These are phyloP conservation scores for Passer domesticus DNA, from an alignment of 2,113 vertebrate species.

Conservation along the genomic window DNA sequence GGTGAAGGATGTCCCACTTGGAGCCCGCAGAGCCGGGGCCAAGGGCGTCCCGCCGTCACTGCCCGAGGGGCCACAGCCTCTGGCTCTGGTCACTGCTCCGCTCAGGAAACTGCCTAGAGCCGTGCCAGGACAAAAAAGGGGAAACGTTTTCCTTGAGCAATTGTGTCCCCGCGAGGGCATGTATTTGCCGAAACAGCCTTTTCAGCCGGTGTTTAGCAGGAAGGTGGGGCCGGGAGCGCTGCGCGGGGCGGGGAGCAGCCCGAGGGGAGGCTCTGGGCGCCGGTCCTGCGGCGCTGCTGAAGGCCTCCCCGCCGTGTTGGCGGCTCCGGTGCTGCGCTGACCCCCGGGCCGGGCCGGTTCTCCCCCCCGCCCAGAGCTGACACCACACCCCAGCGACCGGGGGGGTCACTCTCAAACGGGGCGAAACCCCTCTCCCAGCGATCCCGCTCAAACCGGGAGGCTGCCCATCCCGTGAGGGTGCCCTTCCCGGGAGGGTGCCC, in stretches of 20 bases:
- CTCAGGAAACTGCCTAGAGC: neutral
- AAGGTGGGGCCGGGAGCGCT: neutral
- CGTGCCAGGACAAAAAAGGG: neutral
- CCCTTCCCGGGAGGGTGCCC: too few relatives aligned
- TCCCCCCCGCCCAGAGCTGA: neutral
- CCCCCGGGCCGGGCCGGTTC: neutral
- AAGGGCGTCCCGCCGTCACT: accelerated
- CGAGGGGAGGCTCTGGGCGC: too few relatives aligned
- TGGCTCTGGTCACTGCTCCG: accelerated
- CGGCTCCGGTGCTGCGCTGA: neutral
- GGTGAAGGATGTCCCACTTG: neutral
- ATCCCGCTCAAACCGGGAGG: accelerated
- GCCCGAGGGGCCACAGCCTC: neutral
- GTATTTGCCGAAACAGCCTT: neutral
- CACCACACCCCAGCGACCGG: neutral
- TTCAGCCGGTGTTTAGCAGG: neutral
- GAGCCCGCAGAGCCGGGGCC: accelerated
- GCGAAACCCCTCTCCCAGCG: too few relatives aligned
- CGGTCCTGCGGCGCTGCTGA: neutral
- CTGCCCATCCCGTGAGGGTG: too few relatives aligned
- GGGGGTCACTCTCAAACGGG: neutral
- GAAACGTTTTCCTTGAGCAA: neutral
- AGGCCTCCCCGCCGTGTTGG: too few relatives aligned
- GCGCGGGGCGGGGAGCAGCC: neutral
- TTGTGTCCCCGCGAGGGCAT: neutral